Conservation (phyloP, 2,888 invertebrate genomes). For the Cryptops parisi region DNA sequence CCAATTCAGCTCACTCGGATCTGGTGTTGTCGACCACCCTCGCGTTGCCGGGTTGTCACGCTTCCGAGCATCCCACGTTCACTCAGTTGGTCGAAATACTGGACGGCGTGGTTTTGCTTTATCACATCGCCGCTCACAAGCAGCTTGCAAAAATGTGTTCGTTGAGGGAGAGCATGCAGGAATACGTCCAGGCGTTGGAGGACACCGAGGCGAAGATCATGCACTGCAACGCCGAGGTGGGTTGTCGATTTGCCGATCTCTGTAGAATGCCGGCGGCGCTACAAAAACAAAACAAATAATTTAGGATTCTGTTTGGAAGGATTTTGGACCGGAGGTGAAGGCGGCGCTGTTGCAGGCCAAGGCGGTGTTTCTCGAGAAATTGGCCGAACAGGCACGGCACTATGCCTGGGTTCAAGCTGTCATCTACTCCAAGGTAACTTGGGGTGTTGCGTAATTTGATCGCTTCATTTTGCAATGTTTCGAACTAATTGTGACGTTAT, state of each 20-base stretch:
- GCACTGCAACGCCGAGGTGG: conserved; percentile 20
- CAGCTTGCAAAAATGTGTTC: conserved; percentile 38
- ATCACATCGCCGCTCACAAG: conserved; percentile 50
- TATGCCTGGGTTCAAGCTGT: conserved; percentile 55
- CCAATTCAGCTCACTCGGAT: not conserved
- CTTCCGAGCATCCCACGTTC: not conserved
- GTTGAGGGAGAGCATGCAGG: conserved; percentile 48
- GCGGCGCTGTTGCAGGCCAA: conserved; percentile 43
- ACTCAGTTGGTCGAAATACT: conserved; percentile 43
- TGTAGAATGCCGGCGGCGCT: too few species aligned
- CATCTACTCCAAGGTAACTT: conserved; percentile 43
- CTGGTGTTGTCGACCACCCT: not conserved
- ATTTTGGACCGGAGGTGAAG: conserved; percentile 29
- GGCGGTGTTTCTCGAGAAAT: conserved; percentile 43
- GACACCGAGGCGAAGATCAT: conserved; percentile 38
- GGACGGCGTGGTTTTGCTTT: conserved; percentile 50
- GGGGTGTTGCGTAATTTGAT: conserved; percentile 42
- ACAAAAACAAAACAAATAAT: too few species aligned
- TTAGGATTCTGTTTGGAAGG: too few species aligned
- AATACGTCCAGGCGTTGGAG: conserved; percentile 46
- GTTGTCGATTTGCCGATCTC: not conserved
- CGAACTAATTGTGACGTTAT: conserved; percentile 49
- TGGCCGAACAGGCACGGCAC: conserved; percentile 45
- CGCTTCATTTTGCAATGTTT: conserved; percentile 55
- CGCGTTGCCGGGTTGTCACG: not conserved